A percentile compares a stretch with the other conserved stretches of the same genome.
These are phyloP conservation scores for Hyaena hyaena DNA, from an alignment of 2,113 vertebrate genomes.

Conservation along the genomic window DNA sequence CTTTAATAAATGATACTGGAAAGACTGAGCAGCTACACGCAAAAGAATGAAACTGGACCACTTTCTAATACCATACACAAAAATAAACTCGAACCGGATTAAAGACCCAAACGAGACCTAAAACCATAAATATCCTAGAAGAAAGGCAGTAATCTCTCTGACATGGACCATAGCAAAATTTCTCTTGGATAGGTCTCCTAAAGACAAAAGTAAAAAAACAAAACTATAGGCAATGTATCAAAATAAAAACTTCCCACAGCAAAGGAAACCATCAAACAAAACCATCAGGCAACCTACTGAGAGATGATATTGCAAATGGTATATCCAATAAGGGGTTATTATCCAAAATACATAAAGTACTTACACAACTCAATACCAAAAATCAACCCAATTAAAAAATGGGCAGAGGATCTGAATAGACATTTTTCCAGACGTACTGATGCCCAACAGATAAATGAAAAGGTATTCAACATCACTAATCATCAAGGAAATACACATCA, in stretches of 20 bases:
- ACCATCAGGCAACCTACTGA: not conserved
- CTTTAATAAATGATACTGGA: not conserved
- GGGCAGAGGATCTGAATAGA: not conserved
- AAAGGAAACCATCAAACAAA: not conserved
- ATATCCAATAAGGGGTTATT: not conserved
- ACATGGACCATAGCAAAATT: not conserved
- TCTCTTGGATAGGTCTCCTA: not conserved
- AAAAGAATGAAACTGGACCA: not conserved
- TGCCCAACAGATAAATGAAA: not conserved
- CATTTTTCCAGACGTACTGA: not conserved
- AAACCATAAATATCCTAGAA: not conserved
- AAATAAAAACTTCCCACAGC: not conserved
- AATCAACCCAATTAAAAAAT: not conserved
- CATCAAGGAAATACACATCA: not conserved
- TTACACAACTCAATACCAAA: not conserved
- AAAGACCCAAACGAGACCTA: not conserved
- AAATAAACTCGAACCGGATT: not conserved
- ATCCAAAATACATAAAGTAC: not conserved
- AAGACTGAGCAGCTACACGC: not conserved
- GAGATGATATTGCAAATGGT: not conserved
- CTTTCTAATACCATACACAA: not conserved
- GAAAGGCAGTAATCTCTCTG: not conserved
- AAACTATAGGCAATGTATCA: not conserved
- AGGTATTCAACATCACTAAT: not conserved
- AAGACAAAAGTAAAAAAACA: not conserved